phyloP scores from a whole-genome alignment of 35 echinoderm and acorn worm species.

The Hemicentrotus pulcherrimus region DNA sequence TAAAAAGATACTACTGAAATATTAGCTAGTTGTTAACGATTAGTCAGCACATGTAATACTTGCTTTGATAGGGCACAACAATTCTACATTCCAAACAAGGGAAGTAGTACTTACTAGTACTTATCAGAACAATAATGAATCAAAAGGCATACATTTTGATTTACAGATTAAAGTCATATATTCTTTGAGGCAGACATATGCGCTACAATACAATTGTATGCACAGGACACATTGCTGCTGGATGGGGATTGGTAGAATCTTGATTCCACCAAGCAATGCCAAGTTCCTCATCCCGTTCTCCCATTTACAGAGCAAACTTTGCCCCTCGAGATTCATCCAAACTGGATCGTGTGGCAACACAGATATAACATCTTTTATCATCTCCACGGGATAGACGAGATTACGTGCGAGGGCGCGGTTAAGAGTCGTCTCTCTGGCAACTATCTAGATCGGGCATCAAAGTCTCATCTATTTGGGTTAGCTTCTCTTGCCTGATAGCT shows the following conservation, averaged over 20 bases:
- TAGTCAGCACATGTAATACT: no score
- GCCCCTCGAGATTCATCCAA: neutral
- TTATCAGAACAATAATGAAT: no score
- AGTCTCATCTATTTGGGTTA: neutral
- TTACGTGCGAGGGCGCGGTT: neutral
- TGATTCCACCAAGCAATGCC: neutral
- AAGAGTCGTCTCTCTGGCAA: neutral
- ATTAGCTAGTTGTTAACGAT: no score
- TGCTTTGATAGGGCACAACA: no score
- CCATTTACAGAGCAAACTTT: neutral
- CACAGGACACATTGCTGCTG: neutral
- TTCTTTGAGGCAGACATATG: no score
- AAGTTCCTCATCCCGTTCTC: neutral
- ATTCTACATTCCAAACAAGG: no score
- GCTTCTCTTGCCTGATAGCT: neutral
- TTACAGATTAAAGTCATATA: no score
- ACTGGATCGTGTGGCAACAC: neutral
- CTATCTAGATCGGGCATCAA: neutral
- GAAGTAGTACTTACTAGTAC: no score
- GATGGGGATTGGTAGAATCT: neutral
- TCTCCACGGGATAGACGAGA: neutral
- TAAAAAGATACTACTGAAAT: no score
- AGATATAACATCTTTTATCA: neutral
- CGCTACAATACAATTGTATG: neutral
- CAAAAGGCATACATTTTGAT: no score